A percentile compares a stretch with the other conserved stretches of the same genome.
phyloP scores from a whole-genome alignment of 2,797 vertebrate genomes.

The Enoplosus armatus region DNA sequence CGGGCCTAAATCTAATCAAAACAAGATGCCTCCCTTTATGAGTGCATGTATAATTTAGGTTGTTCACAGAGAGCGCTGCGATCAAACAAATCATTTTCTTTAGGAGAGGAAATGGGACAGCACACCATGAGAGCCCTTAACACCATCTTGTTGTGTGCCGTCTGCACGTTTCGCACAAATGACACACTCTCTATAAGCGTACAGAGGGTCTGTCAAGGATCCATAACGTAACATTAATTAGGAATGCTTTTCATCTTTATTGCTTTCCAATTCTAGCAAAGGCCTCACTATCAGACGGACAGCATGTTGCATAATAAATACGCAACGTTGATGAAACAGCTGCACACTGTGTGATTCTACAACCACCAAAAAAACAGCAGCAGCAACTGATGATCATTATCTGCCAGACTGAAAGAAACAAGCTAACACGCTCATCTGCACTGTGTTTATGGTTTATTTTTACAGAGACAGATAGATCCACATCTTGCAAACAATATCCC shows the following conservation, averaged over 20 bases:
- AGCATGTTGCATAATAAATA: slow-evolving; percentile 39
- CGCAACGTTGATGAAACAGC: slow-evolving; percentile 37
- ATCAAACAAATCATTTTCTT: slow-evolving; percentile 69
- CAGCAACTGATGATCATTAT: slow-evolving; percentile 18
- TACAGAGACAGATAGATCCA: slow-evolving; percentile 1
- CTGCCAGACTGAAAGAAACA: slow-evolving; percentile 7
- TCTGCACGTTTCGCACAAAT: slow-evolving; percentile 19
- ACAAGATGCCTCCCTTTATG: slow-evolving; percentile 38
- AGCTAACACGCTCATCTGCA: background rate
- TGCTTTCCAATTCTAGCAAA: slow-evolving; percentile 34
- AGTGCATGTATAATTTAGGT: slow-evolving; percentile 62
- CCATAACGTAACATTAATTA: slow-evolving; percentile 50
- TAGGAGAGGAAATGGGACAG: slow-evolving; percentile 44
- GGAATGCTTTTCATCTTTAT: slow-evolving; percentile 48
- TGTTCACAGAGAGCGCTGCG: slow-evolving; percentile 44
- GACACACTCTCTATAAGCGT: slow-evolving; percentile 12
- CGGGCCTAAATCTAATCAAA: slow-evolving; percentile 50
- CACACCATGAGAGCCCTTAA: slow-evolving; percentile 29
- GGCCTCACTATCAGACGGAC: slow-evolving; percentile 4
- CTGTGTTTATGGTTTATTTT: background rate
- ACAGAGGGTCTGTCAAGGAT: slow-evolving; percentile 28
- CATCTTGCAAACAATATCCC: background rate
- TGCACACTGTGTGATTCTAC: slow-evolving; percentile 22
- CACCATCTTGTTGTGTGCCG: slow-evolving; percentile 22
- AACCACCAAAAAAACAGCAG: slow-evolving; percentile 9